Evolutionary conservation across 2,797 vertebrate genomes (phyloP).

Genomic region (Phoebastria nigripes): DNA sequence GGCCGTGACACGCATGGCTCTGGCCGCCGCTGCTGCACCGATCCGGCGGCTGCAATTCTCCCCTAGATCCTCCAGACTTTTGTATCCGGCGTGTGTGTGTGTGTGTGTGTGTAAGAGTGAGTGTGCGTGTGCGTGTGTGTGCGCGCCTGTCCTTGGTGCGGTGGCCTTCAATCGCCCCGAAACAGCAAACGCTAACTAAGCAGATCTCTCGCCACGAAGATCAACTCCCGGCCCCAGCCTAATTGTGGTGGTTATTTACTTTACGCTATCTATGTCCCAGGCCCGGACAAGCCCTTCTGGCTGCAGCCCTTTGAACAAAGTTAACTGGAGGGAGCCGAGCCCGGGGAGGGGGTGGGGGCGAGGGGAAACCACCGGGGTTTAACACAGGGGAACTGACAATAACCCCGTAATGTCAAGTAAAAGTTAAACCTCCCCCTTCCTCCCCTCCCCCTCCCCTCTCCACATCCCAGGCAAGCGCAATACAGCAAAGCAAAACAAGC

Average conservation of each 20-base stretch:
- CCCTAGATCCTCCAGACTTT: constrained; percentile 54
- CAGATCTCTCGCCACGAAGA: constrained; percentile 28
- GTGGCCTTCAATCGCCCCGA: constrained; percentile 69
- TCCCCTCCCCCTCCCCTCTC: constrained; percentile 39
- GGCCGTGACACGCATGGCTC: constrained; percentile 71
- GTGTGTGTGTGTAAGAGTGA: not conserved
- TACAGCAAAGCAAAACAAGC: constrained; percentile 42
- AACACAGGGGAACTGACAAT: constrained; percentile 14
- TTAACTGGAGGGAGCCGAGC: constrained; percentile 54
- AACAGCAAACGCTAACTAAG: constrained; percentile 42
- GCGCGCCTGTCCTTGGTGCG: constrained; percentile 61
- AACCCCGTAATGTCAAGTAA: constrained; percentile 46
- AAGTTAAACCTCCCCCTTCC: constrained; percentile 42
- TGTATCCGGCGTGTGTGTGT: constrained; percentile 13
- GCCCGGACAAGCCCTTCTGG: constrained; percentile 22
- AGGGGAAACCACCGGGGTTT: constrained; percentile 3
- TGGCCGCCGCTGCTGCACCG: constrained; percentile 26
- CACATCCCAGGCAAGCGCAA: constrained; percentile 52
- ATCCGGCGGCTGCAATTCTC: constrained; percentile 22
- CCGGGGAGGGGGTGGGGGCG: not conserved
- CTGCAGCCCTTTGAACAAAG: constrained; percentile 70
- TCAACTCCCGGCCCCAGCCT: not conserved
- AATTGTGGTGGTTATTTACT: constrained; percentile 33
- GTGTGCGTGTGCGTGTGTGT: not conserved
- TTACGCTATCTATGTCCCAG: constrained; percentile 38